Base-by-base conservation (phyloP, 2,888 invertebrate genomes). In the Tetragnatha montana region DNA sequence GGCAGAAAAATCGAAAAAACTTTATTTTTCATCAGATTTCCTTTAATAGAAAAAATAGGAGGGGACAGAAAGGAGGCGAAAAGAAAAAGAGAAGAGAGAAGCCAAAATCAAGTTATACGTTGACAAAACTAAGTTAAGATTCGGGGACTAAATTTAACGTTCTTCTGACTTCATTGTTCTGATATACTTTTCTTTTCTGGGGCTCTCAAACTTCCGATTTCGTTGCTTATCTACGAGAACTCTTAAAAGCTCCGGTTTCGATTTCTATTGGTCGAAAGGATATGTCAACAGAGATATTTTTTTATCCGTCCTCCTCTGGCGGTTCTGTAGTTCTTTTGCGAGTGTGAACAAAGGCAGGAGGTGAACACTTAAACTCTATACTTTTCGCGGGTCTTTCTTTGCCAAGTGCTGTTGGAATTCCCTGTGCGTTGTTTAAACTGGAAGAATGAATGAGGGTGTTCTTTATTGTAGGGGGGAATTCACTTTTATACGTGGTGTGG, bases 61-160 rank as follows among this genome's bases (percentile, higher is more conserved):
- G 49, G 78, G 51, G 78, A 51, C 35, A 82, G 51, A 82, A 21
- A 78, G 21, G 6, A 17, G 51, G 12, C 0, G 21, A 10, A 68
- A 7, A 76, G 8, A 69, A 76, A 76, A 22, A 81, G 10, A 21
- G 76, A 80, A 86, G 35, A 80, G 71, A 87, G 19, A 82, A 35
- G 35, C 35, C 68, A 47, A 88, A 88, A 88, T 88, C 87, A 88
- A 88, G 87, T 88, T 88, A 88, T 88, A 79, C 82, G 76, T 78
- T 71, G 87, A 81, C 87, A 88, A 88, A 88, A 88, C 87, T 88
- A 88, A 88, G 87, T 88, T 82, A 88, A 82, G 82, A 88, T 76
- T 88, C 87, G 87, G 75, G n/a, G 82, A 88, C 76, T 69, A 74
- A 88, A 88, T 88, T 88, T 88, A 88, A 88, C 87, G 87, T 88